Base-by-base conservation (phyloP, 2,797 vertebrate species). In the Myotis pilosus region DNA sequence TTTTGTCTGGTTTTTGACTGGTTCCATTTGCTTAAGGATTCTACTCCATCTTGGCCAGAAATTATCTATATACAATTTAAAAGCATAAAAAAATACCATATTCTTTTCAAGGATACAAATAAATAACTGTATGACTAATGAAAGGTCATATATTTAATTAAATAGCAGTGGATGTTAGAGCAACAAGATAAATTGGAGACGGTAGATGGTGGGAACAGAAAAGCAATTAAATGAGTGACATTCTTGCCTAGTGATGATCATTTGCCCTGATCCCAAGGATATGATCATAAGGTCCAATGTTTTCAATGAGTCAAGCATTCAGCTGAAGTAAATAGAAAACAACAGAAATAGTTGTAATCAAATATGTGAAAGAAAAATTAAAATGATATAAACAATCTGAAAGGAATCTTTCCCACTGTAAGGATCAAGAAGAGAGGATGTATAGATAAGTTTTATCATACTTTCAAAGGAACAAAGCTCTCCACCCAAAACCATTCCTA, bases 401-500 rank as follows among this genome's bases (percentile, higher is more conserved):
- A 95, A 92, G 30, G 22, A 71, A 62, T 75, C 25, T 89, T 17
- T 82, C 55, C 36, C 1, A 72, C 15, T 22, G 3, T 47, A 78
- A 69, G n/a, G 25, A 96, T 55, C 4, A 44, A 68, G 41, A 93
- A 80, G 7, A 80, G 33, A 28, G 5, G 20, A 84, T 41, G 44
- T 41, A 66, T 4, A 87, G 16, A 23, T 80, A 89, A 85, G 2
- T 75, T 81, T 28, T 64, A 68, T 78, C 15, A 84, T 64, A 55
- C 16, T 81, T 91, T 91, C 64, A 91, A 86, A 94, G 22, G 8
- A 75, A 68, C 55, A 95, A 94, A 90, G 66, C 62, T 94, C 28
- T 78, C 9, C 57, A 41, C 5, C 13, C 2, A 75, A 89, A 93
- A 71, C 2, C 28, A 44, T 49, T 62, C 2, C 33, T 44, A 44